Evolutionary conservation across 1,140 invertebrate species (phyloP), one percentile per base, ranked within the genome.

Genomic region (Argopecten irradians): DNA sequence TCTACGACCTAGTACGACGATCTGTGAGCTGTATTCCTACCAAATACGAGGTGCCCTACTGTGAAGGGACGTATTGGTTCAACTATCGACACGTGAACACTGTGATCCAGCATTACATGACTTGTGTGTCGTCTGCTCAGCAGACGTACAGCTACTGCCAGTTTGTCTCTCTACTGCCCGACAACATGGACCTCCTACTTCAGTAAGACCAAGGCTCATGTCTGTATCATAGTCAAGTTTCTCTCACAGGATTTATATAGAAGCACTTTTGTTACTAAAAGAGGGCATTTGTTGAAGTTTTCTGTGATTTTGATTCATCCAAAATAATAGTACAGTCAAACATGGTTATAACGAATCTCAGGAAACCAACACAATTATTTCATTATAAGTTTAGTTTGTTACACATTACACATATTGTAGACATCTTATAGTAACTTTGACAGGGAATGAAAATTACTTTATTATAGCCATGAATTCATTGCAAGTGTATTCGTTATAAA

Each of bases 131-230:
- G 0, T 71, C 71, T 0, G 89, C 88, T 13, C 22, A 87, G 0
- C 33, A 82, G 22, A 13, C 90, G 19, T 34, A 89, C 2, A 89
- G 90, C 14, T 90, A 92, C 86, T 90, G 90, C 84, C 90, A 88
- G 34, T 91, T 93, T 83, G 83, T 91, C 1, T 85, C 90, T 14
- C 88, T 92, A 19, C 92, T 94, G 92, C 93, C 93, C 7, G 83
- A 34, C 41, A 93, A 94, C 87, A 82, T 93, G 22, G 84, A 91
- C 0, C 87, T 94, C 1, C 55, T 93, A 3, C 46, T 92, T 32
- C 91, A 92, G 93, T 94, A 83, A 83, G 85, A 83, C 71, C 41
- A 13, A 19, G 86, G 22, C 19, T 82, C 28, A 36, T 34, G 36
- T 55, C 43, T 84, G 36, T 43, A 43, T 88, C 16, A 34, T 34